Percentiles rank a stretch among this genome's conserved stretches.
Evolutionary conservation across 1,140 invertebrate species (phyloP).

Genomic region (Papilio polyxenes): DNA sequence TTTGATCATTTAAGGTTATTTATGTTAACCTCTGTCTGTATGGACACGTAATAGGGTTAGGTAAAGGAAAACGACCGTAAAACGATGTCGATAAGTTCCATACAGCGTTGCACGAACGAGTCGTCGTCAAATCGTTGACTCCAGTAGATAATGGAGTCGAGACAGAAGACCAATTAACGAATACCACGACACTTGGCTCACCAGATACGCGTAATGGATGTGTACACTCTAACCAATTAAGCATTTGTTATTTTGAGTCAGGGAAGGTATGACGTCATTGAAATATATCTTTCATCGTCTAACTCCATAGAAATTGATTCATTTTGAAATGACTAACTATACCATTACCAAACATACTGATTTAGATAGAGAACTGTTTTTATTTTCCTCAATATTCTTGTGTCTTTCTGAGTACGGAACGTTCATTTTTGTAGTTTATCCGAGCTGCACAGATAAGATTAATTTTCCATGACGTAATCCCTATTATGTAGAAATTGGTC

Average conservation of each 20-base stretch:
- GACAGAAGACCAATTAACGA: constrained; percentile 61
- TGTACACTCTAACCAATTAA: constrained; percentile 65
- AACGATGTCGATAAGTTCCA: constrained; percentile 29
- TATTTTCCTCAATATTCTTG: no score
- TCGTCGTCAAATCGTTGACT: constrained; percentile 45
- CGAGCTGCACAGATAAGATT: constrained; percentile 9
- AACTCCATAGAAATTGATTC: constrained; percentile 1
- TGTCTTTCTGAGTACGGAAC: not conserved
- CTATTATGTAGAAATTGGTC: not conserved
- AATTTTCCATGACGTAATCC: constrained; percentile 16
- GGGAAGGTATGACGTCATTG: constrained; percentile 55
- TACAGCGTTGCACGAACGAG: constrained; percentile 34
- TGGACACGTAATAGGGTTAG: not conserved
- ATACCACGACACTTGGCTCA: constrained; percentile 66
- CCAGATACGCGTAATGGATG: constrained; percentile 56
- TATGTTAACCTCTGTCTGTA: not conserved
- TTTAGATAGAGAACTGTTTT: no score
- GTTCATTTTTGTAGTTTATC: constrained; percentile 9
- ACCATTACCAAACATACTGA: no score
- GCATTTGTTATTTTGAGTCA: constrained; percentile 47
- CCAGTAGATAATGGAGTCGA: constrained; percentile 57
- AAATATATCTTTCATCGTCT: constrained; percentile 23
- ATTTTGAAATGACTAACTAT: not conserved
- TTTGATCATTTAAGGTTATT: not conserved
- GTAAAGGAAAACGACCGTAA: constrained; percentile 23